These are phyloP conservation scores for Acrossocheilus wenchowensis DNA, from an alignment of 2,797 vertebrate genomes.

Conservation along the genomic window DNA sequence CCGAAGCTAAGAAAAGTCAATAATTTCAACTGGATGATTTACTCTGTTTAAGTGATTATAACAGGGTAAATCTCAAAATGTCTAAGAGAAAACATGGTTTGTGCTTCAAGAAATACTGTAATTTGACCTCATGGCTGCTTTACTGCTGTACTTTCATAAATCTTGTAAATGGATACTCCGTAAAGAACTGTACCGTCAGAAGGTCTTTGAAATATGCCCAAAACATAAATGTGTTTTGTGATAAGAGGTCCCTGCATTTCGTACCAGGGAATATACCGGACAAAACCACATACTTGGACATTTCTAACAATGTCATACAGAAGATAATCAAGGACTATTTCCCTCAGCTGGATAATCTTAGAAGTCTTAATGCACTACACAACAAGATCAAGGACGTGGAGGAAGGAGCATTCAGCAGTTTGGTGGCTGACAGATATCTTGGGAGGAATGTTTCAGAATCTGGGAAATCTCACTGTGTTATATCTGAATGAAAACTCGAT, in stretches of 20 bases:
- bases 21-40: not conserved
- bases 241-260: not conserved
- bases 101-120: not conserved
- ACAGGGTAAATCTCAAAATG: not conserved
- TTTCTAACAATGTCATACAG: constrained; percentile 68
- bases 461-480: constrained; percentile 68
- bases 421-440: constrained; percentile 60
- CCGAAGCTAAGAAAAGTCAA: not conserved
- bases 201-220: not conserved
- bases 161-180: constrained; percentile 60
- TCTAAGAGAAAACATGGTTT: not conserved
- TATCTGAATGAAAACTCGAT: constrained; percentile 64
- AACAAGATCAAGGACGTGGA: constrained; percentile 66
- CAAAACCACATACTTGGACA: constrained; percentile 61
- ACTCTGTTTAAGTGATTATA: not conserved
- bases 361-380: constrained; percentile 56
- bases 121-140: constrained; percentile 47
- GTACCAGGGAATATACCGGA: constrained; percentile 72
- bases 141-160: not conserved
- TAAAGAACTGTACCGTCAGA: constrained; percentile 67
- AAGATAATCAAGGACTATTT: constrained; percentile 67
- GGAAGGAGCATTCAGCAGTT: constrained; percentile 57
- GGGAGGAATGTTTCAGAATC: constrained; percentile 65
- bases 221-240: constrained; percentile 65
- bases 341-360: constrained; percentile 51